Evolutionary conservation across 2,888 invertebrate species (phyloP), one percentile per base, ranked within the genome.

Genomic region (Sminthurinus aureus): DNA sequence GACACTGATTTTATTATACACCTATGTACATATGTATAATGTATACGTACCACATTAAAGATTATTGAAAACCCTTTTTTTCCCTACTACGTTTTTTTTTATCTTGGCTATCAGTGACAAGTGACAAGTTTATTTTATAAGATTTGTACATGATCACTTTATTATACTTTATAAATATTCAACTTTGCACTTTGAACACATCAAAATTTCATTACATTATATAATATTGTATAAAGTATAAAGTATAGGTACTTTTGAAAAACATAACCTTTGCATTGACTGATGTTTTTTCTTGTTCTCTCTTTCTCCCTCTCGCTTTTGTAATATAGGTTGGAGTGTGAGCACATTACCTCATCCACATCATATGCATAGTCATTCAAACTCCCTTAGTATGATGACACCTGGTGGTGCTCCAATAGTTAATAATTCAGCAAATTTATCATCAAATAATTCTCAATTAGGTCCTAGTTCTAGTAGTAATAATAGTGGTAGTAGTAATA

Each of bases 301-400:
- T 38, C 38, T 38, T 38, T 38, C 6, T 38, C 38, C 1, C 1
- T 38, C 38, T 38, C 38, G 6, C n/a, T n/a, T n/a, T n/a, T 38
- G 38, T 38, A 38, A 38, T 38, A 15, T 58, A 58, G 58, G 50
- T 13, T 76, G 76, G 76, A 83, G 83, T 38, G 83, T 83, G 12
- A 78, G 78, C 66, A 86, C 87, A 9, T 84, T 87, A 73, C 87
- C 87, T 50, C 87, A 87, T 74, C 83, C 83, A 67, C 85, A 85
- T 82, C 83, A 87, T 74, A 24, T 82, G 13, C 87, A 86, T 81
- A 83, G 83, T 79, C 87, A 87, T 58, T 86, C 87, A 20, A 85
- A 86, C 77, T 85, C 85, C 20, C 67, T 85, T n/a, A 52, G 76
- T 58, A 52, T 76, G 76, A 76, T 76, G 76, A 52, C 75, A 6